Evolutionary conservation across 1,140 invertebrate genomes (phyloP).

Genomic region (Sminthurides bifidus): DNA sequence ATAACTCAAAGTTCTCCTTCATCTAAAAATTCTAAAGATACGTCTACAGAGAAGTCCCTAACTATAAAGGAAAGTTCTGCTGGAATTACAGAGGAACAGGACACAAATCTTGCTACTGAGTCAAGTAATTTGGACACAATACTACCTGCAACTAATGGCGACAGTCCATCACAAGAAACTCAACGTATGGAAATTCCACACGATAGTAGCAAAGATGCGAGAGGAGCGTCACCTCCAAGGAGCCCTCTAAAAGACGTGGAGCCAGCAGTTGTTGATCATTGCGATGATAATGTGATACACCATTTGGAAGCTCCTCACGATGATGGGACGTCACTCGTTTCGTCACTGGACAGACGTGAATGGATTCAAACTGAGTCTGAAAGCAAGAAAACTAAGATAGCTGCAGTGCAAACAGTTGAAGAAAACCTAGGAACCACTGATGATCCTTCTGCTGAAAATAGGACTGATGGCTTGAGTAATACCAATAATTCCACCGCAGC

Average conservation of each 20-base stretch:
- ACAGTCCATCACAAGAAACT: too few species aligned
- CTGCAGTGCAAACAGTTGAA: conserved; percentile 3
- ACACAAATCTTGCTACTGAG: background rate
- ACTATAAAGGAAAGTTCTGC: too few species aligned
- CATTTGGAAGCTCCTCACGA: conserved; percentile 27
- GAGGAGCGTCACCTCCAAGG: background rate
- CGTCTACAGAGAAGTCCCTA: too few species aligned
- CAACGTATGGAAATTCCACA: background rate
- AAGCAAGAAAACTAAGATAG: conserved; percentile 39
- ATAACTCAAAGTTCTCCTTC: conserved; percentile 6
- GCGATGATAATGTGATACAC: conserved; percentile 31
- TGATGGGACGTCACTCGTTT: conserved; percentile 26
- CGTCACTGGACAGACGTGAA: conserved; percentile 23
- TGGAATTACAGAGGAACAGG: background rate
- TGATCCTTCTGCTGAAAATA: conserved; percentile 18
- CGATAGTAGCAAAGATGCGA: background rate
- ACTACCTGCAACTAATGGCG: too few species aligned
- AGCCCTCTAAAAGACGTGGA: too few species aligned
- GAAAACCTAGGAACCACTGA: conserved; percentile 33
- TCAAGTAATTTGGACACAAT: too few species aligned
- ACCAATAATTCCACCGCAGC: conserved; percentile 7
- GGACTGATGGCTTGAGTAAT: background rate
- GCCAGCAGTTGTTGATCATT: conserved; percentile 9
- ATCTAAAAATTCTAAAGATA: too few species aligned
- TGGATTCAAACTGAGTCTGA: conserved; percentile 30